A percentile compares a stretch with the other conserved stretches of the same genome.
phyloP scores from a whole-genome alignment of 2,888 invertebrate species.

The Megastigmus dorsalis region DNA sequence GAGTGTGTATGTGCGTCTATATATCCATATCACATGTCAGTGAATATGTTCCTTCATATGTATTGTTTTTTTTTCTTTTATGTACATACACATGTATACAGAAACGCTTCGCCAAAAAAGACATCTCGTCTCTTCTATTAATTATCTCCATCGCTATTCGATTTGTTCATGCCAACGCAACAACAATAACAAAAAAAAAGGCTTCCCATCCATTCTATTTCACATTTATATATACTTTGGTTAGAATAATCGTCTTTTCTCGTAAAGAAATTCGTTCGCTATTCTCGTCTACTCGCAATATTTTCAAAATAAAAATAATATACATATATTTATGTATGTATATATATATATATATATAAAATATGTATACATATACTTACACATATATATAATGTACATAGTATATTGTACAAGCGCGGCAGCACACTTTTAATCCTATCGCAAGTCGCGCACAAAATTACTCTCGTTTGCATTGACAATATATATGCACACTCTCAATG shows the following conservation, averaged over 20 bases:
- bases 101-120: constrained; percentile 44
- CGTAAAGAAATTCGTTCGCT: constrained; percentile 48
- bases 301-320: constrained; percentile 50
- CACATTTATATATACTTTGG: constrained; percentile 65
- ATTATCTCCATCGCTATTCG: constrained; percentile 36
- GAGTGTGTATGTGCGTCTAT: constrained; percentile 54
- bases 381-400: constrained; percentile 38
- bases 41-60: constrained; percentile 54
- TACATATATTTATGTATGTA: constrained; percentile 32
- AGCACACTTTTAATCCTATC: constrained; percentile 30
- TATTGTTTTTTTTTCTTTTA: constrained; percentile 51
- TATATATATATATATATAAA: constrained; percentile 23
- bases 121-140: constrained; percentile 33
- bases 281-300: constrained; percentile 40
- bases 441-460: constrained; percentile 44
- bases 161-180: constrained; percentile 54
- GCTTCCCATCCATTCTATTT: constrained; percentile 53
- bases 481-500: constrained; percentile 37
- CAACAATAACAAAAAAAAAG: constrained; percentile 53
- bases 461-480: constrained; percentile 40
- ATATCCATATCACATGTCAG: constrained; percentile 55
- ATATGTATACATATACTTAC: constrained; percentile 26
- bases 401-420: constrained; percentile 48
- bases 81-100: constrained; percentile 56
- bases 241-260: constrained; percentile 62